These are phyloP conservation scores for Pavo muticus DNA, from an alignment of 2,113 vertebrate species.

Conservation along the genomic window DNA sequence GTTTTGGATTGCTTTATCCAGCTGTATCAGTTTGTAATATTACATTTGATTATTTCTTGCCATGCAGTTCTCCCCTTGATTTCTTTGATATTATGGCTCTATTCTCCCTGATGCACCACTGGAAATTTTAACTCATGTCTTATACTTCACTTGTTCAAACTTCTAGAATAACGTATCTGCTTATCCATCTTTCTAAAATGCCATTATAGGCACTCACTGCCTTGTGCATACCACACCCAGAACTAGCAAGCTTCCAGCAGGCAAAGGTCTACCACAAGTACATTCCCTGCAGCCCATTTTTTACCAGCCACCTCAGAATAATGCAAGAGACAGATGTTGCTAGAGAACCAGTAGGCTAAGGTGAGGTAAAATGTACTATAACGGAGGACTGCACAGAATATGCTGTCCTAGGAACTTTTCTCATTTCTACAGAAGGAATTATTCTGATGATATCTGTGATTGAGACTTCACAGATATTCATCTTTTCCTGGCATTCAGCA, in stretches of 20 bases:
- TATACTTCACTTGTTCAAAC: neutral
- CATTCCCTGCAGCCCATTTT: neutral
- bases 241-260: neutral
- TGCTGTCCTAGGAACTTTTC: neutral
- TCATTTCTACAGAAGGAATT: neutral
- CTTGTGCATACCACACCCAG: neutral
- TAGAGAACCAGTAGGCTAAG: neutral
- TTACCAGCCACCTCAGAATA: neutral
- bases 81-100: neutral
- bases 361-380: neutral
- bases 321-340: neutral
- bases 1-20: constrained; percentile 19
- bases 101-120: neutral
- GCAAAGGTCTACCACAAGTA: neutral
- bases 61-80: neutral
- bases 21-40: neutral
- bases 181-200: neutral
- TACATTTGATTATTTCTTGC: constrained; percentile 10
- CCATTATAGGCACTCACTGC: neutral
- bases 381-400: neutral
- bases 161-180: neutral
- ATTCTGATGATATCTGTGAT: neutral
- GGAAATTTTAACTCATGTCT: neutral
- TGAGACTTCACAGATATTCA: neutral
- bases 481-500: neutral